These are phyloP conservation scores for Nemapogon koenigi DNA, from an alignment of 2,888 invertebrate genomes.

Conservation along the genomic window DNA sequence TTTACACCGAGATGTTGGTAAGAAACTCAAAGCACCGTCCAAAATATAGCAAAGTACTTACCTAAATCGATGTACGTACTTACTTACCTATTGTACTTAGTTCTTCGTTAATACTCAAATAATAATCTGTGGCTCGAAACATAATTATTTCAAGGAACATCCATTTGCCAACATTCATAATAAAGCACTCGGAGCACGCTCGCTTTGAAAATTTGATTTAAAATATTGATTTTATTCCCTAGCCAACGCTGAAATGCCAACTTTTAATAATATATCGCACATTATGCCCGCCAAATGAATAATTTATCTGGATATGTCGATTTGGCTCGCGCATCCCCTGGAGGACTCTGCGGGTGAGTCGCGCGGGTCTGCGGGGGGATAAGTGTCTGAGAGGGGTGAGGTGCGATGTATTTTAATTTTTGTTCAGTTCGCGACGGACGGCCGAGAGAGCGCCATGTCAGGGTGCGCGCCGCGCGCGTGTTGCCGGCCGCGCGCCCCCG, in stretches of 20 bases:
- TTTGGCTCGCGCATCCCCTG: constrained; percentile 52
- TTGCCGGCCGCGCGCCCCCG: constrained; percentile 68
- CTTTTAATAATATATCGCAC: constrained; percentile 64
- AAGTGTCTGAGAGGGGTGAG: constrained; percentile 19
- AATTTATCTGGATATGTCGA: constrained; percentile 59
- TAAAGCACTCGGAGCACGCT: no score
- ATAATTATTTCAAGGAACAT: no score
- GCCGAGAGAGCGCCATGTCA: constrained; percentile 61
- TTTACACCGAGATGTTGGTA: no score
- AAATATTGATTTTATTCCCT: constrained; percentile 36
- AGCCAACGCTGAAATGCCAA: constrained; percentile 55
- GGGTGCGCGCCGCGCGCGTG: constrained; percentile 61
- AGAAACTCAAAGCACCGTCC: no score
- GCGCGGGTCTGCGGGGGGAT: constrained; percentile 20
- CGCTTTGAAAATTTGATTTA: constrained; percentile 11
- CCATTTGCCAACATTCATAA: no score
- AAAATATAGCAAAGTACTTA: no score
- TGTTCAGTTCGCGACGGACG: constrained; percentile 55
- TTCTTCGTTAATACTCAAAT: no score
- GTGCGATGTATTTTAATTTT: constrained; percentile 22
- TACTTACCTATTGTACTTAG: no score
- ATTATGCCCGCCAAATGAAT: constrained; percentile 62
- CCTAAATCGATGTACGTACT: no score
- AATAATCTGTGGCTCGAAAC: no score
- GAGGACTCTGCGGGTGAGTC: constrained; percentile 22